These are phyloP conservation scores for Euborellia annulipes DNA, from an alignment of 1,140 invertebrate species.

Conservation along the genomic window DNA sequence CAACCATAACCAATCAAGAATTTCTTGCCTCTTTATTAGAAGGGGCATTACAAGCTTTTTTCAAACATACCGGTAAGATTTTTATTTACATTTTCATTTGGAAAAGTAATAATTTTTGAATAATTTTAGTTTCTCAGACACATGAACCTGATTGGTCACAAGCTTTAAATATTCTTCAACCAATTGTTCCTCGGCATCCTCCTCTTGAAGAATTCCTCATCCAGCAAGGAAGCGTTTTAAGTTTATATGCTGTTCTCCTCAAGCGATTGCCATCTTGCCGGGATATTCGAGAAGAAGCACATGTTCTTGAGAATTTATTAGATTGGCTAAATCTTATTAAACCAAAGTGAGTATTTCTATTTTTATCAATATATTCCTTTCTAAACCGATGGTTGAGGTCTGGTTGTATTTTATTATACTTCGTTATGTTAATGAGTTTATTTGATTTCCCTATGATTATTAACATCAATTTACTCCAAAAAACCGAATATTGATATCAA, in stretches of 20 bases:
- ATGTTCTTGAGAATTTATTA: conserved; percentile 29
- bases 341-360: conserved; percentile 26
- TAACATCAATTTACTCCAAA: too few species aligned
- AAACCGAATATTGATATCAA: too few species aligned
- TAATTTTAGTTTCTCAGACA: conserved; percentile 22
- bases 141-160: conserved; percentile 27
- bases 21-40: conserved; percentile 32
- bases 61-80: conserved; percentile 26
- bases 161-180: conserved; percentile 28
- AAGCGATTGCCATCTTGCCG: conserved; percentile 30
- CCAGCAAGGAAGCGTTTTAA: conserved; percentile 28
- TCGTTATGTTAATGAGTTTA: too few species aligned
- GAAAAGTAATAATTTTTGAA: conserved; percentile 5
- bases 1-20: conserved; percentile 28
- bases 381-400: too few species aligned
- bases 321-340: conserved; percentile 32
- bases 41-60: conserved; percentile 31
- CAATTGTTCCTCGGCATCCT: conserved; percentile 27
- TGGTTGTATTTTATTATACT: too few species aligned
- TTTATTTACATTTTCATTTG: conserved; percentile 3
- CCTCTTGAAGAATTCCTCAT: conserved; percentile 28
- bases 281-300: conserved; percentile 31
- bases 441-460: too few species aligned
- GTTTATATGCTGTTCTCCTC: conserved; percentile 30
- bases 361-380: too few species aligned